Evolutionary conservation across 2,888 invertebrate genomes (phyloP).

Genomic region (Campoplex capitator): DNA sequence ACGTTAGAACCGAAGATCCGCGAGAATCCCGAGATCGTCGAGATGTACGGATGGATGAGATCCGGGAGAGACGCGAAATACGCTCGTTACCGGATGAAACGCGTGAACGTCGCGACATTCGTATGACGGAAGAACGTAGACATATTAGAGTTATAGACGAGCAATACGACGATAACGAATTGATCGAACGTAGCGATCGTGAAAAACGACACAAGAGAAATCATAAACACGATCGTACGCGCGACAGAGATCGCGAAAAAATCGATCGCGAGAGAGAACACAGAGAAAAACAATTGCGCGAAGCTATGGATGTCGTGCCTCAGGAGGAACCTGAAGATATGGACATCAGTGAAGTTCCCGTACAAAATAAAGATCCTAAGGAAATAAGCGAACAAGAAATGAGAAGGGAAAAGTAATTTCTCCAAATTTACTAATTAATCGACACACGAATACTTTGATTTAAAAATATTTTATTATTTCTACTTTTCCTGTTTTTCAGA

Average conservation of each 20-base stretch:
- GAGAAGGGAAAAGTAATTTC: conserved; percentile 86
- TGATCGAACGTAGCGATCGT: conserved; percentile 76
- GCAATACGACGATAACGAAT: conserved; percentile 77
- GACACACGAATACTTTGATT: not conserved
- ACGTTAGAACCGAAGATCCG: conserved; percentile 77
- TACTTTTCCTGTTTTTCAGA: conserved; percentile 67
- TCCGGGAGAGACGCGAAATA: conserved; percentile 80
- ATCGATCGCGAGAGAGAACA: conserved; percentile 79
- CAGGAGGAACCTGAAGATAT: conserved; percentile 83
- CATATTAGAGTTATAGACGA: conserved; percentile 78
- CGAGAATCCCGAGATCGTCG: conserved; percentile 77
- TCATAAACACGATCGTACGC: conserved; percentile 86
- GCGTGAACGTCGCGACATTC: conserved; percentile 77
- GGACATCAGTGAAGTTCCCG: conserved; percentile 79
- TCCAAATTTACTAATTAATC: not conserved
- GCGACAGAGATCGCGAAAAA: conserved; percentile 85
- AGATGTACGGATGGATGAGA: conserved; percentile 79
- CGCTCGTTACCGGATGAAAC: conserved; percentile 75
- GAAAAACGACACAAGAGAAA: conserved; percentile 82
- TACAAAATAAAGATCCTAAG: conserved; percentile 79
- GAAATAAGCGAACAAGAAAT: conserved; percentile 84
- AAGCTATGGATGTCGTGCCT: conserved; percentile 80
- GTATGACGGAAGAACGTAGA: conserved; percentile 72
- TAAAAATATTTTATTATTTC: conserved; percentile 32
- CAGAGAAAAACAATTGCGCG: conserved; percentile 80